phyloP scores from a whole-genome alignment of 2,113 vertebrate genomes.

The Psettodes erumei region DNA sequence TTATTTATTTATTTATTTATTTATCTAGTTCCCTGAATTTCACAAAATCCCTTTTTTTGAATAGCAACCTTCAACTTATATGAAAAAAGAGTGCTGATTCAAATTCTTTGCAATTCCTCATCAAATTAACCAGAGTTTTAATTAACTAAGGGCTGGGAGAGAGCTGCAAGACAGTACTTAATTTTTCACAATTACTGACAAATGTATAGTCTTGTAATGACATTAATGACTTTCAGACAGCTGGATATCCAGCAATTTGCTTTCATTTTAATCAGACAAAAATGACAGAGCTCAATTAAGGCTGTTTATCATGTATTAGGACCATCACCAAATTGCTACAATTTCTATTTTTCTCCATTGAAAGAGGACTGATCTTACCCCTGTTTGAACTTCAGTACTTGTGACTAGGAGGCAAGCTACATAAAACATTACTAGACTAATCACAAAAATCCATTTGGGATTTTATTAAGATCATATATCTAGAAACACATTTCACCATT shows the following conservation, averaged over 20 bases:
- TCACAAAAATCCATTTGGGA: neutral
- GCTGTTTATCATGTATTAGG: constrained; percentile 1
- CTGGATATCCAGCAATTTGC: constrained; percentile 28
- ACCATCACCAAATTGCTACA: neutral
- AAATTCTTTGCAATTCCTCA: neutral
- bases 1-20: no score
- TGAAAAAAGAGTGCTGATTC: neutral
- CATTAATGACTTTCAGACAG: constrained; percentile 31
- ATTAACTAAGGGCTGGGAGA: neutral
- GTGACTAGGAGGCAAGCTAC: neutral
- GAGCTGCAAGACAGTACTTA: neutral
- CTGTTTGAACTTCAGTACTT: constrained; percentile 4
- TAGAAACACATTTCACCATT: constrained; percentile 18
- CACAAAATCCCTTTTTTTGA: no score
- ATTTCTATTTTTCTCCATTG: neutral
- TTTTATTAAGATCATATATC: constrained; percentile 31
- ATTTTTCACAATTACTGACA: constrained; percentile 32
- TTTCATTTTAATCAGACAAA: constrained; percentile 30
- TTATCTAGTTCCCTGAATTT: no score
- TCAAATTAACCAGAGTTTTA: neutral
- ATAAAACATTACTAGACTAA: neutral
- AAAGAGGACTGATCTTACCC: constrained; percentile 1
- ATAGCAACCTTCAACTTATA: neutral
- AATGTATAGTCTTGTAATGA: constrained; percentile 15
- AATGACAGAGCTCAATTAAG: constrained; percentile 5